Base-by-base conservation (phyloP, 2,797 vertebrate species). In the Sparidentex hasta region DNA sequence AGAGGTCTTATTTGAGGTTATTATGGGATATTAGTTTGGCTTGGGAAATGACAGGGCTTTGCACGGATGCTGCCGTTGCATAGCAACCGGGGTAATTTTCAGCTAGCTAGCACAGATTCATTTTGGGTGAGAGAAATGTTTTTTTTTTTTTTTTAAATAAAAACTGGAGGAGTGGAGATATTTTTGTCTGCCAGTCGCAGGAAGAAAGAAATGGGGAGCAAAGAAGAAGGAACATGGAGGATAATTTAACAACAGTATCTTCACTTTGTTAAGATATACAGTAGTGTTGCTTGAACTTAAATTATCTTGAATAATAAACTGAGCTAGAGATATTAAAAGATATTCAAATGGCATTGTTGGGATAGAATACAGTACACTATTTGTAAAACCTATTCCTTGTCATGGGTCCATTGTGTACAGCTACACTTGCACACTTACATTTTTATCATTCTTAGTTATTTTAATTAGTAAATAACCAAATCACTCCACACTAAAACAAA, bases 71-170 rank as follows among this genome's bases (percentile, higher is more conserved):
- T 90, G 84, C 90, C 74, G 95, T 94, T 95, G 94, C 95, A 83
- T 94, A 90, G 95, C 94, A 94, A 94, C 95, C 88, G 64, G 89
- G 85, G 93, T 93, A 86, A 94, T 95, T 95, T 95, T 92, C 93
- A 93, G 89, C 84, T 86, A 89, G 86, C 87, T 76, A 82, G 79
- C 65, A 41, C 64, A 76, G 82, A 81, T 88, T 94, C 87, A 88
- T 88, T 93, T 89, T 80, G 89, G 87, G 84, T 91, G 85, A 91
- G 77, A 87, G 79, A 85, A 85, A 67, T 82, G 21, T 71, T 70
- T 63, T 81, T 77, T 80, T 75, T 33, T 33, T 38, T 61, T 71
- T 71, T 84, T 80, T 81, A 68, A 76, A 84, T 83, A 82, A 85
- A 33, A 87, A 81, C 76, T 57, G 72, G 72, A 79, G 61, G 73